A percentile compares a stretch with the other conserved stretches of the same genome.
Evolutionary conservation across 1,140 invertebrate species (phyloP).

Genomic region (Lepidotrigona ventralis): DNA sequence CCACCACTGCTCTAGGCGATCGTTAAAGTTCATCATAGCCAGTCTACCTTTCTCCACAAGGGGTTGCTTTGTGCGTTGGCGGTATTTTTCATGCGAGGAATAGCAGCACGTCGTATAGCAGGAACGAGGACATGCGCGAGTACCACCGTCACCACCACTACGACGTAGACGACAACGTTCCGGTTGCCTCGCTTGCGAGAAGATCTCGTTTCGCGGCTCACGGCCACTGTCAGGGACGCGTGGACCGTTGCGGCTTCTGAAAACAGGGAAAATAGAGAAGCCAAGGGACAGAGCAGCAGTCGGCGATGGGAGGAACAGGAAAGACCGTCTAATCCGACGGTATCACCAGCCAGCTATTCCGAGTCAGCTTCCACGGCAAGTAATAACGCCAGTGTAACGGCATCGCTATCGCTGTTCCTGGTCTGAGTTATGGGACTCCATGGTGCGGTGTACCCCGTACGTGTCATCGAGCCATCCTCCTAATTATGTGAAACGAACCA

Average conservation of each 20-base stretch:
- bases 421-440: slow-evolving; percentile 40
- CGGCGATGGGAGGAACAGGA: slow-evolving; percentile 2
- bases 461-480: slow-evolving; percentile 48
- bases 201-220: slow-evolving; percentile 52
- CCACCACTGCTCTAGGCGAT: neutral
- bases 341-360: slow-evolving; percentile 43
- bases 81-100: neutral
- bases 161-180: slow-evolving; percentile 5
- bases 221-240: slow-evolving; percentile 47
- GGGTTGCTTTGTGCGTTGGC: neutral
- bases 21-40: slow-evolving; percentile 32
- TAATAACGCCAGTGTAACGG: slow-evolving; percentile 48
- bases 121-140: neutral
- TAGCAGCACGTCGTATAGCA: neutral
- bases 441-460: slow-evolving; percentile 39
- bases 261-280: slow-evolving; percentile 36
- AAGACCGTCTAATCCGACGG: slow-evolving; percentile 46
- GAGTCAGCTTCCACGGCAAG: slow-evolving; percentile 48
- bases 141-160: too few species aligned
- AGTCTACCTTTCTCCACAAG: neutral
- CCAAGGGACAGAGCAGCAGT: too few species aligned
- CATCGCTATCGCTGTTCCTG: slow-evolving; percentile 40
- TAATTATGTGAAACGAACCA: slow-evolving; percentile 53
- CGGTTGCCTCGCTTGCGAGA: slow-evolving; percentile 13
- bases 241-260: slow-evolving; percentile 2